These are phyloP conservation scores for Eupithecia centaureata DNA, from an alignment of 2,888 invertebrate genomes.

Conservation along the genomic window DNA sequence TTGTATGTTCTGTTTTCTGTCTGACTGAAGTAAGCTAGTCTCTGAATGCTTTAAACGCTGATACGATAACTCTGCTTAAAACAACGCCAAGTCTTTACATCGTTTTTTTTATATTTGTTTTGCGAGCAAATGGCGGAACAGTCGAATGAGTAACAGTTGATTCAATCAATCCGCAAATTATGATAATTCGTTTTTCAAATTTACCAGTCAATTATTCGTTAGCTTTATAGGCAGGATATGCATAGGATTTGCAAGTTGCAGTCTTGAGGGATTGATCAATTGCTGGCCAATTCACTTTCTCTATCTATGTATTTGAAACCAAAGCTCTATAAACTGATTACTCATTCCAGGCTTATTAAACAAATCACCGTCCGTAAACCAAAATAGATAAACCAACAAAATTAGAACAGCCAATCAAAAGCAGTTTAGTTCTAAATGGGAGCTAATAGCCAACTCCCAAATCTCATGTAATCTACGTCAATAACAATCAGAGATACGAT, in stretches of 20 bases:
- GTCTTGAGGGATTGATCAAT: background rate
- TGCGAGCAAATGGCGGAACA: too few relatives aligned
- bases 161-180: too few relatives aligned
- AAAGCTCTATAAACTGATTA: background rate
- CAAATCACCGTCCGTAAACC: background rate
- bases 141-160: too few relatives aligned
- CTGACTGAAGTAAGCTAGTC: background rate
- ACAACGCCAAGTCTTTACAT: too few relatives aligned
- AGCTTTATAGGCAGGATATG: background rate
- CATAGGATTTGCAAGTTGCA: background rate
- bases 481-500: constrained; percentile 25
- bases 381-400: constrained; percentile 4
- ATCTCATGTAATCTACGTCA: constrained; percentile 14
- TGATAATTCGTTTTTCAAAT: too few relatives aligned
- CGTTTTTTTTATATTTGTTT: too few relatives aligned
- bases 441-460: constrained; percentile 9
- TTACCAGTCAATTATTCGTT: background rate
- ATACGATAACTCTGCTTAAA: too few relatives aligned
- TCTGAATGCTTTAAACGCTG: too few relatives aligned
- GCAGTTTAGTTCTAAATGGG: background rate
- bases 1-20: background rate
- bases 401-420: constrained; percentile 11
- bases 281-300: background rate
- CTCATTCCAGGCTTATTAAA: background rate
- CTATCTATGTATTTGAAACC: background rate